These are phyloP conservation scores for Apis florea DNA, from an alignment of 1,140 invertebrate species.

Conservation along the genomic window DNA sequence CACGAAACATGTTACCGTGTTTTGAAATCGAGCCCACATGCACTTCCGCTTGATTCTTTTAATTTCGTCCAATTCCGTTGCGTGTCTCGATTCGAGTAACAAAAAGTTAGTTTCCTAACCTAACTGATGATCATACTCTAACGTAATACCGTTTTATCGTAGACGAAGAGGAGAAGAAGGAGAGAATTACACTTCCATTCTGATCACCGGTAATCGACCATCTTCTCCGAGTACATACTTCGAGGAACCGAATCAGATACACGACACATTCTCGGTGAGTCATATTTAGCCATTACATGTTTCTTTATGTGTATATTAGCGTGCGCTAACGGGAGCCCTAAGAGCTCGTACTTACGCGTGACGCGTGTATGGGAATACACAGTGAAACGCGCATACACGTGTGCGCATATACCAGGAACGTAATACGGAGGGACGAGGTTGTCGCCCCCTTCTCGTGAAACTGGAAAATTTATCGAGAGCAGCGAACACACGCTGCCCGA, in stretches of 20 bases:
- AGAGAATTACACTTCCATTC: not conserved
- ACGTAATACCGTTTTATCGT: not conserved
- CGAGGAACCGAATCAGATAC: constrained; percentile 22
- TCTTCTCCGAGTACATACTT: not conserved
- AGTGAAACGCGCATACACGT: not conserved
- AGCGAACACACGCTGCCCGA: not conserved
- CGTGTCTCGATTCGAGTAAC: not conserved
- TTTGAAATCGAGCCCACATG: not conserved
- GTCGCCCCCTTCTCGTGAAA: constrained; percentile 31
- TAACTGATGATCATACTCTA: not conserved
- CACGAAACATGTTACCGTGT: not conserved
- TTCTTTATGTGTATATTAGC: constrained; percentile 29
- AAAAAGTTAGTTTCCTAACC: not conserved
- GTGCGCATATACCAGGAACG: constrained; percentile 27
- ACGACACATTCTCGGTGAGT: constrained; percentile 49
- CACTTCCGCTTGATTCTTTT: not conserved
- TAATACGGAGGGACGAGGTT: constrained; percentile 15
- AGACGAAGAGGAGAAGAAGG: too few relatives aligned
- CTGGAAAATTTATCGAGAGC: constrained; percentile 20
- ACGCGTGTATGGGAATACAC: not conserved
- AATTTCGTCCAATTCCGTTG: not conserved
- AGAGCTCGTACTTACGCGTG: not conserved
- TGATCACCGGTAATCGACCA: not conserved
- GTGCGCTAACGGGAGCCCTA: constrained; percentile 9
- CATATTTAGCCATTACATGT: constrained; percentile 57